These are phyloP conservation scores for Rhyacophila brunnea DNA, from an alignment of 1,140 invertebrate genomes.

Conservation along the genomic window DNA sequence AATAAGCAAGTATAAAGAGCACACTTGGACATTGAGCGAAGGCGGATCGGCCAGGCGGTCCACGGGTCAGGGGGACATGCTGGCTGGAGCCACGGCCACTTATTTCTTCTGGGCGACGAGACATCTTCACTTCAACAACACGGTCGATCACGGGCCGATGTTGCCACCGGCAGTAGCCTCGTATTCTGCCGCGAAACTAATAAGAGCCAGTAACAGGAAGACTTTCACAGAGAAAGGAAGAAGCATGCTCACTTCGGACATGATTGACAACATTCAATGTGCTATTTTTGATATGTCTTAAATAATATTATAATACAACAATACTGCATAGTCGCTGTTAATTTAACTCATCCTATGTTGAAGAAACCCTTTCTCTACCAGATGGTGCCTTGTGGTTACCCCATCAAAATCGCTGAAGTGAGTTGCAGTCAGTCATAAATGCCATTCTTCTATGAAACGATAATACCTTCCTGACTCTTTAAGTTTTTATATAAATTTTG, in stretches of 20 bases:
- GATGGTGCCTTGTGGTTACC: too few species aligned
- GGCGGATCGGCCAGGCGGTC: not conserved
- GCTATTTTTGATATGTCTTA: not conserved
- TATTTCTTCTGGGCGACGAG: conserved; percentile 22
- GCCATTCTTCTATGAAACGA: too few species aligned
- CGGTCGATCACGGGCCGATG: not conserved
- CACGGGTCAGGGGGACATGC: conserved; percentile 11
- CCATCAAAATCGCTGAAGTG: too few species aligned
- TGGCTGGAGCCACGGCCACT: conserved; percentile 9
- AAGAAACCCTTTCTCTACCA: too few species aligned
- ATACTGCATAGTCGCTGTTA: too few species aligned
- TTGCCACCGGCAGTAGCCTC: conserved; percentile 15
- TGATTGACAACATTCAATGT: not conserved
- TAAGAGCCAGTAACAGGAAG: not conserved
- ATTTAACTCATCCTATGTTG: too few species aligned
- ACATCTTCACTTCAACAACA: not conserved
- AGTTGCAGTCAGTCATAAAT: too few species aligned
- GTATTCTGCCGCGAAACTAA: conserved; percentile 3
- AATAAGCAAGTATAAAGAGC: not conserved
- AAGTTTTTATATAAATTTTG: too few species aligned
- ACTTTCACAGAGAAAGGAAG: not conserved
- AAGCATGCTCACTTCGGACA: conserved; percentile 13
- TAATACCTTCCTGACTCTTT: too few species aligned
- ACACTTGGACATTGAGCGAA: conserved; percentile 9
- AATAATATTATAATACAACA: too few species aligned